Evolutionary conservation across 2,113 vertebrate genomes (phyloP).

Genomic region (Bubo blakistoni): DNA sequence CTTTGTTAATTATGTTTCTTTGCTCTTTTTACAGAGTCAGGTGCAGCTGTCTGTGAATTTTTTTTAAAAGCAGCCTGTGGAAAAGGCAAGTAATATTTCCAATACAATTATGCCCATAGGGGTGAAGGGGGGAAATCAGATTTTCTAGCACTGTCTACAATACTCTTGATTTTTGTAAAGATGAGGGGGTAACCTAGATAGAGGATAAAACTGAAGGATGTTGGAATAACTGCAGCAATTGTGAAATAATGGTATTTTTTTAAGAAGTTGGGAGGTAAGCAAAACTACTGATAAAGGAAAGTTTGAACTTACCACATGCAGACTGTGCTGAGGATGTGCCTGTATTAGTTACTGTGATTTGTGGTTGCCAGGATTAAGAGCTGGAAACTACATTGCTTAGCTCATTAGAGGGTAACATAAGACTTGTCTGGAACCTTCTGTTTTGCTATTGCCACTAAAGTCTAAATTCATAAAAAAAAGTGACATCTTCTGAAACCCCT

Average conservation of each 20-base stretch:
- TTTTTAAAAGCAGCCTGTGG: conserved; percentile 93
- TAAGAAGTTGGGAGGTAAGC: background rate
- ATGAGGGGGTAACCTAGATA: background rate
- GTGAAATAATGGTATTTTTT: background rate
- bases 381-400: background rate
- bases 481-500: background rate
- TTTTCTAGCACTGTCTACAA: background rate
- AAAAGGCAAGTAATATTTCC: conserved; percentile 81
- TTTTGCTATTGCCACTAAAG: background rate
- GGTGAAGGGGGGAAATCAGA: background rate
- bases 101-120: fast-evolving
- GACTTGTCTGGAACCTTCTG: background rate
- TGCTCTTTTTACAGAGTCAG: conserved; percentile 82
- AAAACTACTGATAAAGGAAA: background rate
- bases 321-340: background rate
- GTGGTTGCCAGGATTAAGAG: background rate
- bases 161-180: background rate
- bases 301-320: background rate
- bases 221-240: background rate
- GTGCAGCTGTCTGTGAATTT: conserved; percentile 96
- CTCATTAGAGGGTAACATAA: background rate
- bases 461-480: background rate
- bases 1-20: background rate
- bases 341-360: background rate
- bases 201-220: background rate